Percentiles rank a stretch among this genome's conserved stretches.
phyloP scores from a whole-genome alignment of 2,888 invertebrate species.

The Lobophora halterata region DNA sequence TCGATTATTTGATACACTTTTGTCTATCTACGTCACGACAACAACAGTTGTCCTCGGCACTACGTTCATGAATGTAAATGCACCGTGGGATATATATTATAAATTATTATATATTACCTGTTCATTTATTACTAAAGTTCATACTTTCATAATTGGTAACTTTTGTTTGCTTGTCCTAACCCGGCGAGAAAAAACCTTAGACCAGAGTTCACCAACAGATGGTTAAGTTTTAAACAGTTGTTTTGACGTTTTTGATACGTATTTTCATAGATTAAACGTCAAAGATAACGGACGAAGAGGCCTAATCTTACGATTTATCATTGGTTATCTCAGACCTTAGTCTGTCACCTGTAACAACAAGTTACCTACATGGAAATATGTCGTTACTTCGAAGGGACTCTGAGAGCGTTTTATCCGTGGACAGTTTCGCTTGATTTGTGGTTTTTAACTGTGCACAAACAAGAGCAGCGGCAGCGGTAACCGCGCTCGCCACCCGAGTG shows the following conservation, averaged over 20 bases:
- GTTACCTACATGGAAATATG: slow-evolving; percentile 22
- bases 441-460: slow-evolving; percentile 48
- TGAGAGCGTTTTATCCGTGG: slow-evolving; percentile 42
- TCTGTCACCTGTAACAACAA: slow-evolving; percentile 5
- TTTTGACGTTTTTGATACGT: too few relatives aligned
- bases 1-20: slow-evolving; percentile 21
- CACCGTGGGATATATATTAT: not conserved
- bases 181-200: too few relatives aligned
- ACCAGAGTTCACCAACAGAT: too few relatives aligned
- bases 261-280: too few relatives aligned
- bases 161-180: too few relatives aligned
- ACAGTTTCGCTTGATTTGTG: slow-evolving; percentile 55
- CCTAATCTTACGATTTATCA: too few relatives aligned
- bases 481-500: slow-evolving; percentile 7
- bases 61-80: slow-evolving; percentile 6
- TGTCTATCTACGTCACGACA: slow-evolving; percentile 16
- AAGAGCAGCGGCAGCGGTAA: slow-evolving; percentile 31
- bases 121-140: too few relatives aligned
- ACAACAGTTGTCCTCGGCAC: not conserved
- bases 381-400: slow-evolving; percentile 38
- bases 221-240: too few relatives aligned
- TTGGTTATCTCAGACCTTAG: too few relatives aligned
- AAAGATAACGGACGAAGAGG: too few relatives aligned
- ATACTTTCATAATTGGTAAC: too few relatives aligned
- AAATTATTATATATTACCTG: too few relatives aligned